phyloP scores from a whole-genome alignment of 2,888 invertebrate genomes.

The Frankliniella fusca region DNA sequence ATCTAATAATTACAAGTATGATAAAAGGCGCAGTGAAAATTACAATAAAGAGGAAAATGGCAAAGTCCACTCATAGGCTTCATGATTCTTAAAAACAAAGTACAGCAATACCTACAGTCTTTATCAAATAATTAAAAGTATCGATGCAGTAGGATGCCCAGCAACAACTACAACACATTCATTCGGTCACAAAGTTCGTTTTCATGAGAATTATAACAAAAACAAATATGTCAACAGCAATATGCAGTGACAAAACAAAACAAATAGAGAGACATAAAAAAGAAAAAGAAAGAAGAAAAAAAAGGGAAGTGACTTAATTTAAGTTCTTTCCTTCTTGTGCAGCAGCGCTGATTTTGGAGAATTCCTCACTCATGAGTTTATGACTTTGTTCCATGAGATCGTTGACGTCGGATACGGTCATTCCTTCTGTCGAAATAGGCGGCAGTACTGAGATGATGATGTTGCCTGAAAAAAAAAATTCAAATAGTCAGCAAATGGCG shows the following conservation, averaged over 20 bases:
- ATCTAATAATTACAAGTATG: conserved; percentile 17
- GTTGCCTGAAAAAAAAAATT: conserved; percentile 52
- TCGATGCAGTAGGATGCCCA: conserved; percentile 24
- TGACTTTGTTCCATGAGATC: conserved; percentile 63
- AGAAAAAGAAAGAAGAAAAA: not conserved
- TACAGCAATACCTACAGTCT: conserved; percentile 22
- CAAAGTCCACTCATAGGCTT: conserved; percentile 3
- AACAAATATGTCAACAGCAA: not conserved
- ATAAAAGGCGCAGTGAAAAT: conserved; percentile 17
- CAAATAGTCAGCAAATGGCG: conserved; percentile 27
- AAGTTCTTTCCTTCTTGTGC: not conserved
- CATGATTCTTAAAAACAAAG: conserved; percentile 23
- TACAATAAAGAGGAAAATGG: conserved; percentile 16
- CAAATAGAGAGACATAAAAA: not conserved
- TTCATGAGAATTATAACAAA: not conserved
- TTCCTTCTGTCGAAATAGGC: conserved; percentile 68
- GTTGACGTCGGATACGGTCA: conserved; percentile 64
- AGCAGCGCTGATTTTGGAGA: not conserved
- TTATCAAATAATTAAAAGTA: conserved; percentile 25
- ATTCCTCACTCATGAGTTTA: conserved; percentile 54
- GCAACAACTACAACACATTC: conserved; percentile 13
- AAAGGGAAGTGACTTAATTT: not conserved
- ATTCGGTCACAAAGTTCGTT: conserved; percentile 8
- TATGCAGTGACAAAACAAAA: not conserved
- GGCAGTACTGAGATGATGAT: conserved; percentile 71